A percentile compares a stretch with the other conserved stretches of the same genome.
Evolutionary conservation across 2,888 invertebrate species (phyloP).

Genomic region (Mythimna lalbum): DNA sequence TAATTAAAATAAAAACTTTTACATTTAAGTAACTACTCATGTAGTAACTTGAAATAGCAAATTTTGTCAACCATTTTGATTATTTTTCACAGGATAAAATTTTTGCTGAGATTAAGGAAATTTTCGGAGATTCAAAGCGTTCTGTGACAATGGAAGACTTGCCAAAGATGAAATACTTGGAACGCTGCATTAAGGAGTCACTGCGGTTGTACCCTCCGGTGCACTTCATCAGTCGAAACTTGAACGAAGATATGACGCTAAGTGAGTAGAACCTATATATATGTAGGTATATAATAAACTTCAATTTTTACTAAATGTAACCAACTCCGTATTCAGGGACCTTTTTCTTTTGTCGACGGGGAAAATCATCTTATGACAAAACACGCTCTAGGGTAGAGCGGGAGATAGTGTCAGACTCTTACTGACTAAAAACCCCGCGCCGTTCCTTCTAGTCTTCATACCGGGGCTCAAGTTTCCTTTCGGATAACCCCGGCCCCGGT

Average conservation of each 20-base stretch:
- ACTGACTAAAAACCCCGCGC: too few relatives aligned
- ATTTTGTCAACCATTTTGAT: neutral
- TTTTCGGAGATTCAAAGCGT: constrained; percentile 92
- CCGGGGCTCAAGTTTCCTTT: too few relatives aligned
- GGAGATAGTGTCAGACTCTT: too few relatives aligned
- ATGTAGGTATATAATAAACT: too few relatives aligned
- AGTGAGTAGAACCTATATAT: constrained; percentile 78
- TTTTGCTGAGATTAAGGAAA: constrained; percentile 90
- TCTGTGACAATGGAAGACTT: constrained; percentile 91
- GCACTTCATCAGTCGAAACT: constrained; percentile 91
- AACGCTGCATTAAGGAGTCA: constrained; percentile 93
- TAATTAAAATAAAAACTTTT: neutral
- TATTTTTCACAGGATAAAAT: constrained; percentile 88
- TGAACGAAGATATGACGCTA: constrained; percentile 90
- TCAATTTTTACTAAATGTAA: too few relatives aligned
- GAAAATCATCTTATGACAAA: too few relatives aligned
- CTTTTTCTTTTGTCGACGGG: too few relatives aligned
- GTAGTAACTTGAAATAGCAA: neutral
- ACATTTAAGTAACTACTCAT: neutral
- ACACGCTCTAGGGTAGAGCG: too few relatives aligned
- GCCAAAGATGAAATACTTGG: constrained; percentile 92
- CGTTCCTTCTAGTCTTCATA: too few relatives aligned
- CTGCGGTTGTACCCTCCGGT: constrained; percentile 93
- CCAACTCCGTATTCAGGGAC: too few relatives aligned
- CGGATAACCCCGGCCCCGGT: too few relatives aligned